Conservation (phyloP, 2,888 invertebrate species). For the Lamellibrachia columna region DNA sequence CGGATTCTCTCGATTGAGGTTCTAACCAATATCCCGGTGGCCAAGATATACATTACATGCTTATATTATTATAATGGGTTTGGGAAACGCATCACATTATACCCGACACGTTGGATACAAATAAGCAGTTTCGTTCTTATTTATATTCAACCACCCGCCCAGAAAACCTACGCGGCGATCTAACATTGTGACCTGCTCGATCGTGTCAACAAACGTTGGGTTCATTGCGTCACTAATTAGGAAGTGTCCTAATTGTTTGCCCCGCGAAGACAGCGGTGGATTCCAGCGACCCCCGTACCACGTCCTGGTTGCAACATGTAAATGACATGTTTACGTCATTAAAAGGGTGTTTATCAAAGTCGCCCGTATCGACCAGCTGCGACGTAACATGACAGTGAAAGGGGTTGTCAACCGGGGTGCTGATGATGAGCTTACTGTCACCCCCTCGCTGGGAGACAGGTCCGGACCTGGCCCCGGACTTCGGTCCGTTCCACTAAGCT, state of each 20-base stretch:
- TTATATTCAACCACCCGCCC: background rate
- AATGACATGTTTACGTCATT: constrained; percentile 12
- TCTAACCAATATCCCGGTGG: too few species aligned
- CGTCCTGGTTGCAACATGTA: background rate
- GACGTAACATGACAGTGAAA: background rate
- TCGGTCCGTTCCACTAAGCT: background rate
- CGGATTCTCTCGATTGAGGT: too few species aligned
- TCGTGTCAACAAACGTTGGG: background rate
- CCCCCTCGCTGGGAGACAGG: background rate
- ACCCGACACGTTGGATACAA: too few species aligned
- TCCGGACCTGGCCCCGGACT: background rate
- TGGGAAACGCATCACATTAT: too few species aligned
- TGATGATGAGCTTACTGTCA: background rate
- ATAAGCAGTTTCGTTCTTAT: too few species aligned
- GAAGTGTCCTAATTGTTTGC: constrained; percentile 3
- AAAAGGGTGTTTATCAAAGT: background rate
- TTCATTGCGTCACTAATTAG: background rate
- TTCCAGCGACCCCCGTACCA: background rate
- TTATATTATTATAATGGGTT: too few species aligned
- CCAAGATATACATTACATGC: too few species aligned
- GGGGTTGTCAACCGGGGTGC: background rate
- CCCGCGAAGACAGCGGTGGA: background rate
- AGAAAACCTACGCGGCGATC: background rate
- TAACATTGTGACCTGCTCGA: background rate
- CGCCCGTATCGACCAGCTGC: background rate